A percentile compares a stretch with the other conserved stretches of the same genome.
These are phyloP conservation scores for Trissolcus basalis DNA, from an alignment of 1,140 invertebrate species.

Conservation along the genomic window DNA sequence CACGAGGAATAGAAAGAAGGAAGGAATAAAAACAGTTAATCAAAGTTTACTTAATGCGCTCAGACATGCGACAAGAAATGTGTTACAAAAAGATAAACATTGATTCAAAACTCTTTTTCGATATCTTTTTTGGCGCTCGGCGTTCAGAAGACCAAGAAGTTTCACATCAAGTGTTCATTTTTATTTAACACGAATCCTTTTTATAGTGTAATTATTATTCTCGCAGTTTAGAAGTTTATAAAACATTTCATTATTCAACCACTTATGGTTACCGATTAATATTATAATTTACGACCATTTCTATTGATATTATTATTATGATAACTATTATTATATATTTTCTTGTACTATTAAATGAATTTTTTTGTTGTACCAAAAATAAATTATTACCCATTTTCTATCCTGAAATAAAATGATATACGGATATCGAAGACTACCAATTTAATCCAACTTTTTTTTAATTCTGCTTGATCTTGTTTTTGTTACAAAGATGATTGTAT, in stretches of 20 bases:
- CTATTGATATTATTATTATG: conserved; percentile 17
- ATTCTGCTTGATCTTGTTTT: too few species aligned
- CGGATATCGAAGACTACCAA: too few species aligned
- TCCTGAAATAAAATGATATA: conserved; percentile 21
- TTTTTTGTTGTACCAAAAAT: conserved; percentile 55
- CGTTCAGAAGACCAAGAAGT: conserved; percentile 3
- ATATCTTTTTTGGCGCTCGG: too few species aligned
- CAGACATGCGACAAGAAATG: too few species aligned
- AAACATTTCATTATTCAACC: conserved; percentile 20
- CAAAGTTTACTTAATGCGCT: too few species aligned
- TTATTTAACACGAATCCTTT: conserved; percentile 41
- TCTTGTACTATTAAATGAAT: conserved; percentile 48
- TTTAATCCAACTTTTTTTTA: too few species aligned
- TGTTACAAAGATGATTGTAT: too few species aligned
- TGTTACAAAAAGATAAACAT: too few species aligned
- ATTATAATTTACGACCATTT: not conserved
- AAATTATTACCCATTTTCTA: conserved; percentile 41
- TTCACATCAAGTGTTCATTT: conserved; percentile 25
- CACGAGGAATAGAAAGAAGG: too few species aligned
- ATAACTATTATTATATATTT: conserved; percentile 38
- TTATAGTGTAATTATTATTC: conserved; percentile 43
- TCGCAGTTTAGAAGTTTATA: conserved; percentile 31
- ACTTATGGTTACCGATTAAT: conserved; percentile 11
- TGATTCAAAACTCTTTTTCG: too few species aligned
- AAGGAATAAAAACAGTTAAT: conserved; percentile 4